These are phyloP conservation scores for Sciurus carolinensis DNA, from an alignment of 2,797 vertebrate species.

Conservation along the genomic window DNA sequence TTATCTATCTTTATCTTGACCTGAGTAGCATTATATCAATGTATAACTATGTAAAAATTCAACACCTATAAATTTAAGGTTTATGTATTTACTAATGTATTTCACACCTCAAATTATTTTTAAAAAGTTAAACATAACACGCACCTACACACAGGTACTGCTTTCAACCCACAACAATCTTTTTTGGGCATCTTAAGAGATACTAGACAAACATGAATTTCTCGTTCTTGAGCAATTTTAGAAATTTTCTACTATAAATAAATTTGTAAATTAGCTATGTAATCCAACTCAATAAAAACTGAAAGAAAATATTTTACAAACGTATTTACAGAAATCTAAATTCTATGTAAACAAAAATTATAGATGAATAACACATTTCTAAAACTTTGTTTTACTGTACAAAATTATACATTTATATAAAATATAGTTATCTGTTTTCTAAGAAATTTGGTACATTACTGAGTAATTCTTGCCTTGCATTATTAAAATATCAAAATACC, in stretches of 20 bases:
- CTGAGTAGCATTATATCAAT: not conserved
- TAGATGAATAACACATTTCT: constrained; percentile 19
- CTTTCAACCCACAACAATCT: not conserved
- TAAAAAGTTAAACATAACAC: not conserved
- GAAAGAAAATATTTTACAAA: constrained; percentile 1
- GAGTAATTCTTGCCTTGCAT: not conserved
- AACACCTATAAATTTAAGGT: not conserved
- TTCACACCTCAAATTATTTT: not conserved
- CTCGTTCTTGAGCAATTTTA: constrained; percentile 7
- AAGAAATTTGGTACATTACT: not conserved
- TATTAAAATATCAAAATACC: constrained; percentile 45
- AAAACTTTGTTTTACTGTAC: not conserved
- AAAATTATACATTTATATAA: constrained; percentile 33
- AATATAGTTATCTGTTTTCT: constrained; percentile 24
- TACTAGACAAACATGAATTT: not conserved
- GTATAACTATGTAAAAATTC: not conserved
- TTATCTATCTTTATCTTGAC: not conserved
- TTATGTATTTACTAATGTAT: not conserved
- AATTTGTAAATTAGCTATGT: not conserved
- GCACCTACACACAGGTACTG: not conserved
- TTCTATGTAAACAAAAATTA: constrained; percentile 27
- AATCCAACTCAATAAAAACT: not conserved
- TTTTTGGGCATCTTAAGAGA: constrained; percentile 8
- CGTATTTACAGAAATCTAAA: constrained; percentile 12
- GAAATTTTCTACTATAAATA: constrained; percentile 41